A percentile compares a stretch with the other conserved stretches of the same genome.
Conservation (phyloP, 2,888 invertebrate genomes). For the Tenthredo mesomela region DNA sequence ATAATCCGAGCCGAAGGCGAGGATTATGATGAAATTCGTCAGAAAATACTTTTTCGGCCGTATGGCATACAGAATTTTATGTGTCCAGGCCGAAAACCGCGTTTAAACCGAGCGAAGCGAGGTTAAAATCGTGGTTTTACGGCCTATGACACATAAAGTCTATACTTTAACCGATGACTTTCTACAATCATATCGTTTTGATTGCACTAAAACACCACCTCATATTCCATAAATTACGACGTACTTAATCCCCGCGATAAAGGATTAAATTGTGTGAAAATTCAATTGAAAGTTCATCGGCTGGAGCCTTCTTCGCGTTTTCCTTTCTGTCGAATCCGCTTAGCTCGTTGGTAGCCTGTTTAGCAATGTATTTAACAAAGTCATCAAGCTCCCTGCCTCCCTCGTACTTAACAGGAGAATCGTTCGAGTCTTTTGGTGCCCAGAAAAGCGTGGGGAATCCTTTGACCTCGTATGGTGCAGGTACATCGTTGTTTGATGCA, state of each 20-base stretch:
- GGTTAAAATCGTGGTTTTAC: too few relatives aligned
- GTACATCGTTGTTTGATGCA: conserved; percentile 99
- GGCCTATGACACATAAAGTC: too few relatives aligned
- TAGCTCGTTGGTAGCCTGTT: conserved; percentile 93
- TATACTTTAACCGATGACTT: conserved; percentile 26
- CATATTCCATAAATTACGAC: conserved; percentile 28
- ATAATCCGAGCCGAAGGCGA: too few relatives aligned
- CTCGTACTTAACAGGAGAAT: conserved; percentile 92
- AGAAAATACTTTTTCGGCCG: too few relatives aligned
- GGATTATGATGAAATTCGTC: too few relatives aligned
- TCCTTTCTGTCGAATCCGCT: conserved; percentile 94
- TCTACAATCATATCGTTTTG: conserved; percentile 3
- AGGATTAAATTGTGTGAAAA: not conserved
- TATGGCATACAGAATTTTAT: too few relatives aligned
- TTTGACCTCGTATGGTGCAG: conserved; percentile 92
- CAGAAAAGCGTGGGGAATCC: conserved; percentile 99
- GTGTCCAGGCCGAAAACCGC: too few relatives aligned
- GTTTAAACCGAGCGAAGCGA: too few relatives aligned
- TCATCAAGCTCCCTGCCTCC: conserved; percentile 96
- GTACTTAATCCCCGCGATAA: not conserved
- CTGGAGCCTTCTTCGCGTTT: conserved; percentile 81
- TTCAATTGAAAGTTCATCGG: conserved; percentile 80
- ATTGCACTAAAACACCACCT: conserved; percentile 8
- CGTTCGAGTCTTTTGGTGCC: conserved; percentile 91
- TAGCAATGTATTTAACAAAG: conserved; percentile 96